Conservation (phyloP, 2,797 vertebrate species). For the Gastrophryne carolinensis region DNA sequence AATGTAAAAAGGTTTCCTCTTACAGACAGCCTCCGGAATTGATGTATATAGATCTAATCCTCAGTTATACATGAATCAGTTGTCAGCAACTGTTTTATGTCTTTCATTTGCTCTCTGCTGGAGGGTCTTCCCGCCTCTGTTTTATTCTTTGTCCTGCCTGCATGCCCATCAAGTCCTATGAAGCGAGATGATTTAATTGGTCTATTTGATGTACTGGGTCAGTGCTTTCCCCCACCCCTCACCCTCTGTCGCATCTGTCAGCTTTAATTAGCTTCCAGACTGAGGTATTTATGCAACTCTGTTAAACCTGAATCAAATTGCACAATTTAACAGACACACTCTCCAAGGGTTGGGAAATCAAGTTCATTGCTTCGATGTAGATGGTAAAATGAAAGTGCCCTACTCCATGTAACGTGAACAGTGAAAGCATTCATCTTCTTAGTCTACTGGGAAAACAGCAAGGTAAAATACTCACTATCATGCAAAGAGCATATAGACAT, state of each 20-base stretch:
- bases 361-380: background rate
- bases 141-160: conserved; percentile 18
- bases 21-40: background rate
- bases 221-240: conserved; percentile 29
- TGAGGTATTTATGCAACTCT: conserved; percentile 37
- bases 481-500: background rate
- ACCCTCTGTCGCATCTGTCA: conserved; percentile 45
- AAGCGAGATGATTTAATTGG: conserved; percentile 56
- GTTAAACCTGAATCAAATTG: conserved; percentile 14
- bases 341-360: background rate
- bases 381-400: background rate
- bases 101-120: conserved; percentile 53
- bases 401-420: conserved; percentile 5
- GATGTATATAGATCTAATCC: conserved; percentile 2
- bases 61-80: conserved; percentile 58
- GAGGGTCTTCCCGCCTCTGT: conserved; percentile 38
- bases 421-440: conserved; percentile 12
- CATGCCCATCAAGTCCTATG: conserved; percentile 43
- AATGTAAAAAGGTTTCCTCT: background rate
- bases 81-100: conserved; percentile 49
- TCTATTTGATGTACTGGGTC: conserved; percentile 48
- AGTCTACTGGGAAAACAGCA: conserved; percentile 9
- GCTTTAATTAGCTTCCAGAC: conserved; percentile 48
- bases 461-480: background rate
- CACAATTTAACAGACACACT: conserved; percentile 14